These are phyloP conservation scores for Dermochelys coriacea DNA, from an alignment of 2,797 vertebrate genomes.

Conservation along the genomic window DNA sequence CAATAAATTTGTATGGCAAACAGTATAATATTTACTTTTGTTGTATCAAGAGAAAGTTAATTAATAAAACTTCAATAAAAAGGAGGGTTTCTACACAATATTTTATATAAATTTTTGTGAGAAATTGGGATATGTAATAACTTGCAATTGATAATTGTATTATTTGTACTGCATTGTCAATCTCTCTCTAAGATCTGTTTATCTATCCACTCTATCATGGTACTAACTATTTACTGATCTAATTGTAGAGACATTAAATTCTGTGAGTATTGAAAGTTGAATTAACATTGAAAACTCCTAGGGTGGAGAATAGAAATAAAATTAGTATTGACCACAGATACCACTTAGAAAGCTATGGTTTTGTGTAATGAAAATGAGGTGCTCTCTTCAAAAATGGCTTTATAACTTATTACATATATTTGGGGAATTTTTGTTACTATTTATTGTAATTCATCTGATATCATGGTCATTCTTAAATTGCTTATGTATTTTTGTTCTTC, in stretches of 20 bases:
- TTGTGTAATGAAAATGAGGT: background rate
- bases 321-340: background rate
- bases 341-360: no score
- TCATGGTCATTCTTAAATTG: background rate
- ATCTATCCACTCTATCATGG: background rate
- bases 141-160: background rate
- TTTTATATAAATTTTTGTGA: background rate
- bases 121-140: background rate
- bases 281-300: background rate
- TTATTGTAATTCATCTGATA: background rate
- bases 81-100: background rate
- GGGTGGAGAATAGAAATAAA: background rate
- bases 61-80: conserved; percentile 12
- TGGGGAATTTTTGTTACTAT: background rate
- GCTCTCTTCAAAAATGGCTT: background rate
- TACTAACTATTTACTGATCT: background rate
- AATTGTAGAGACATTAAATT: background rate
- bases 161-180: background rate
- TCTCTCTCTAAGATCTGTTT: background rate
- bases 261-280: background rate
- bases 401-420: background rate
- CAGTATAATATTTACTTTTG: background rate
- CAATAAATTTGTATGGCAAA: conserved; percentile 41
- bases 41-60: conserved; percentile 15
- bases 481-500: background rate